These are phyloP conservation scores for Aphis gossypii DNA, from an alignment of 1,140 invertebrate species.

Conservation along the genomic window DNA sequence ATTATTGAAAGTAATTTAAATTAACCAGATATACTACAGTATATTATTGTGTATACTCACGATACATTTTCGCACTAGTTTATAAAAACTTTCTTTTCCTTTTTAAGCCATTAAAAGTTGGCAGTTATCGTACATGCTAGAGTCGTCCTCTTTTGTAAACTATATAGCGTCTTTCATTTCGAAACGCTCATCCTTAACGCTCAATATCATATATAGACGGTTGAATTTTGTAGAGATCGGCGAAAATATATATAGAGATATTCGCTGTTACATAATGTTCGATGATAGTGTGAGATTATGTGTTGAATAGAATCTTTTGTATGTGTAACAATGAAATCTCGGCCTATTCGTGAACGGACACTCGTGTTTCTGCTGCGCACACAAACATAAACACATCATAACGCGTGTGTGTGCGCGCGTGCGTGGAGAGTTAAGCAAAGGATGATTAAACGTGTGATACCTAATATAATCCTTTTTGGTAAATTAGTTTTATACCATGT, in stretches of 20 bases:
- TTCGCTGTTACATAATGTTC: not conserved
- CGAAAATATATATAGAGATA: not conserved
- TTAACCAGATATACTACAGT: not conserved
- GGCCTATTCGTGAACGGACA: not conserved
- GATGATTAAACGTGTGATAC: constrained; percentile 10
- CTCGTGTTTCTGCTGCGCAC: not conserved
- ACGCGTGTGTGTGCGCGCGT: not conserved
- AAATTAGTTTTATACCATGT: not conserved
- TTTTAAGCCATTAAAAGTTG: constrained; percentile 11
- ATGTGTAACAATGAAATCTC: not conserved
- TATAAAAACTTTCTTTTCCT: not conserved
- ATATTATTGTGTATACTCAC: not conserved
- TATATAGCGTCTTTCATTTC: not conserved
- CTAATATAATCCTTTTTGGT: not conserved
- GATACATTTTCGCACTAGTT: not conserved
- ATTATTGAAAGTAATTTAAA: not conserved
- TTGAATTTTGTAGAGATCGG: not conserved
- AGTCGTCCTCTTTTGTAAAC: not conserved
- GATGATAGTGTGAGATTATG: not conserved
- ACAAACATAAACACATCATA: not conserved
- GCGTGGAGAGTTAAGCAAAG: not conserved
- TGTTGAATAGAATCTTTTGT: constrained; percentile 24
- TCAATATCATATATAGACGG: not conserved
- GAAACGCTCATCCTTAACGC: not conserved
- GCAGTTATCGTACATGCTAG: not conserved